Evolutionary conservation across 1,140 invertebrate genomes (phyloP), one percentile per base, ranked within the genome.

Genomic region (Trinorchestia longiramus): DNA sequence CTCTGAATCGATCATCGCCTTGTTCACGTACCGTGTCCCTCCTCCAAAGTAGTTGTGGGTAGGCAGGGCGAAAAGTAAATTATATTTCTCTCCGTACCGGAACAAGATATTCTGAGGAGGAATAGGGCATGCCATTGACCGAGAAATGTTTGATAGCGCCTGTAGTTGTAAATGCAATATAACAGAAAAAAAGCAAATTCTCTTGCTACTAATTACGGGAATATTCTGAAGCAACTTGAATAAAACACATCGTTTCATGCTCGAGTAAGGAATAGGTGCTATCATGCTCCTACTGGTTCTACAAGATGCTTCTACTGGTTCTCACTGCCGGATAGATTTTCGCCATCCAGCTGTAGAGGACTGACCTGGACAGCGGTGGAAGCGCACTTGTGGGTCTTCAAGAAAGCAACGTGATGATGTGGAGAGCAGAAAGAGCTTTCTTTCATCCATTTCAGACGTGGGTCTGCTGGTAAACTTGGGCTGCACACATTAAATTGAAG

Each of bases 1-100:
- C 43, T 92, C 41, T 11, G 90, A 4, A 43, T 92, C 90, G 90
- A 92, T 92, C 90, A 92, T 92, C 43, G 19, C 90, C 36, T 92
- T 92, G n/a, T 11, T 92, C 4, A 92, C 90, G 90, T 92, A 92
- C 40, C n/a, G 43, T 28, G 41, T 92, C 8, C 90, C 90, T 42
- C 90, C 90, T 43, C 90, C 90, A 42, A 92, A 92, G 90, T 92
- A 92, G 90, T 92, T 92, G 90, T 92, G 90, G 41, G 90, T 8
- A 28, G 90, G 90, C 90, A 92, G 90, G 43, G 90, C 90, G 90
- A 92, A 92, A 28, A 92, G 43, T 28, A 92, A 44, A 8, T 92
- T 44, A 43, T 92, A 43, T 44, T 92, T 92, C 90, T 92, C 90
- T 8, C 90, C 90, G 90, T 92, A 92, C 90, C 90, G 41, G 8